phyloP scores from a whole-genome alignment of 2,888 invertebrate genomes.

The Chaitophorus viminalis region DNA sequence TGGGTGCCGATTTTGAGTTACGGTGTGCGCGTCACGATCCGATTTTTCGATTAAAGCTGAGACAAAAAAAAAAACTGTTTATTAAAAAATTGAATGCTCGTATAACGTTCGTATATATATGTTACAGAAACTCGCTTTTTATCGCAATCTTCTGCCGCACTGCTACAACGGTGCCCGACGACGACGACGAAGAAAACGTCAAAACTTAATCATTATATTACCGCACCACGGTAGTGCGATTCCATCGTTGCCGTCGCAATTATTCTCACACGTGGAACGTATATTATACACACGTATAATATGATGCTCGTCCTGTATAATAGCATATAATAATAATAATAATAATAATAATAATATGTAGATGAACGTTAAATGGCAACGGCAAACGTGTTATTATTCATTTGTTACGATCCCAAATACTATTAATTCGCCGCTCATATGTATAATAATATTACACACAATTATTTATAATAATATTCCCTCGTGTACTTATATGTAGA shows the following conservation, averaged over 20 bases:
- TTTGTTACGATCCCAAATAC: constrained; percentile 39
- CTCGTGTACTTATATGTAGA: background rate
- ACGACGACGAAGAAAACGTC: background rate
- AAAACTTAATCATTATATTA: constrained; percentile 26
- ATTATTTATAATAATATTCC: too few species aligned
- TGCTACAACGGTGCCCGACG: background rate
- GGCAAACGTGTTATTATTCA: constrained; percentile 40
- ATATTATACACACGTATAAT: too few species aligned
- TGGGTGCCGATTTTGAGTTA: too few species aligned
- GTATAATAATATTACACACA: too few species aligned
- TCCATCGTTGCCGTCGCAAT: constrained; percentile 14
- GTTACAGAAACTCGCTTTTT: too few species aligned
- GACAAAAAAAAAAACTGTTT: background rate
- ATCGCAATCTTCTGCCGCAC: background rate
- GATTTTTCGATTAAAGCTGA: constrained; percentile 33
- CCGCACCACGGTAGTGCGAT: constrained; percentile 44
- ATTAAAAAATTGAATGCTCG: too few species aligned
- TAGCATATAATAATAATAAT: too few species aligned
- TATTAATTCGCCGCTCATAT: background rate
- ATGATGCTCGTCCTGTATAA: too few species aligned
- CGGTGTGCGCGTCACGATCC: constrained; percentile 26
- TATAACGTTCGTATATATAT: too few species aligned
- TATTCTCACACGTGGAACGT: background rate
- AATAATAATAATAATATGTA: too few species aligned
- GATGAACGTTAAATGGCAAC: background rate